Conservation (phyloP, 2,797 vertebrate species). For the Sebastes steindachneri region DNA sequence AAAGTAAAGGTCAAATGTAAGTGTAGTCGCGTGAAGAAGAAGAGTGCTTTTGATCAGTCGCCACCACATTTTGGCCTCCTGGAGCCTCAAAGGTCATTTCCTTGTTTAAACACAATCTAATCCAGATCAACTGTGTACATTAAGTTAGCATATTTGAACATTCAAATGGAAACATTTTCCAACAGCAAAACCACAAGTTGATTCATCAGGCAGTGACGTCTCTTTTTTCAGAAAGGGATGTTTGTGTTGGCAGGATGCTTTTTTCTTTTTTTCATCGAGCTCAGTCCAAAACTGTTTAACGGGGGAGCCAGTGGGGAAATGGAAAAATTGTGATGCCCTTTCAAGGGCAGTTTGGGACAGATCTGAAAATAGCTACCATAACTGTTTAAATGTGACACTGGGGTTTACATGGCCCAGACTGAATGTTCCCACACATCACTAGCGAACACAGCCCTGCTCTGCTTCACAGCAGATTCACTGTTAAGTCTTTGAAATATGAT, state of each 20-base stretch:
- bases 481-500: neutral
- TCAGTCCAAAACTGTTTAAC: conserved; percentile 29
- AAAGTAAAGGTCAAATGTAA: neutral
- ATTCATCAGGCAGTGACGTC: conserved; percentile 11
- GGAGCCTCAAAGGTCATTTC: neutral
- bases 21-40: neutral
- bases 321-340: conserved; percentile 69
- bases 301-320: conserved; percentile 50
- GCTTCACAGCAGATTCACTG: neutral
- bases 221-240: conserved; percentile 21
- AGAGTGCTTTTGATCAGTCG: neutral
- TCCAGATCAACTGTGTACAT: conserved; percentile 10
- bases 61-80: neutral
- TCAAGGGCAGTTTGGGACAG: conserved; percentile 62
- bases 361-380: conserved; percentile 72
- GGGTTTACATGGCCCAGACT: conserved; percentile 39
- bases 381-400: conserved; percentile 43
- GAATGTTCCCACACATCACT: conserved; percentile 43
- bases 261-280: neutral
- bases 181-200: conserved; percentile 1
- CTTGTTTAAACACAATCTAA: conserved; percentile 1
- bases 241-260: conserved; percentile 37
- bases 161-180: conserved; percentile 1
- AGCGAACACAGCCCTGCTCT: neutral
- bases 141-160: neutral